Evolutionary conservation across 2,888 invertebrate genomes (phyloP).

Genomic region (Rapana venosa): DNA sequence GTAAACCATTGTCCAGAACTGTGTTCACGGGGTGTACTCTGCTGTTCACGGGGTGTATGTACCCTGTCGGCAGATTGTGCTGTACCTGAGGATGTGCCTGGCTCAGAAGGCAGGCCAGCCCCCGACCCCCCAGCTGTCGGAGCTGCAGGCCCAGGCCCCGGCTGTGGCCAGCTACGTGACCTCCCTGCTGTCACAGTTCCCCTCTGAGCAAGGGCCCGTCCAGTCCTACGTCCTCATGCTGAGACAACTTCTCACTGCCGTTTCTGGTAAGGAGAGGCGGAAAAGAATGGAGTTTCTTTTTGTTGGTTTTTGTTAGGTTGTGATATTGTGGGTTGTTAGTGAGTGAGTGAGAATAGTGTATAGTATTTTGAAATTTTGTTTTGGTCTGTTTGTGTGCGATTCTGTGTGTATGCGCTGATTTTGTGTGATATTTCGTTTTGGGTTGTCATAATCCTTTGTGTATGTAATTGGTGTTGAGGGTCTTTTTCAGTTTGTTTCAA

Average conservation of each 20-base stretch:
- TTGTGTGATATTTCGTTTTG: no score
- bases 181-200: constrained; percentile 84
- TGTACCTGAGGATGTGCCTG: constrained; percentile 89
- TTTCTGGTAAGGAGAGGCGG: constrained; percentile 80
- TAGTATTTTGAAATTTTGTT: no score
- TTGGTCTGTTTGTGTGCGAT: no score
- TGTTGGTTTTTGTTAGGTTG: background rate
- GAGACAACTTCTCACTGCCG: constrained; percentile 80
- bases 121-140: constrained; percentile 58
- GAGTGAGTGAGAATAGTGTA: background rate
- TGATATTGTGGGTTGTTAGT: background rate
- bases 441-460: no score
- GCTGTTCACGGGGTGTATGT: no score
- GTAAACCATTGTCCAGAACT: no score
- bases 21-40: no score
- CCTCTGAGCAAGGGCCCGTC: constrained; percentile 75
- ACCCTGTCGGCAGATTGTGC: constrained; percentile 79
- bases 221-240: constrained; percentile 72
- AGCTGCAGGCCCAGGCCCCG: constrained; percentile 73
- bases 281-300: background rate
- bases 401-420: no score
- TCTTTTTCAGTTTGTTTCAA: no score
- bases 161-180: constrained; percentile 72
- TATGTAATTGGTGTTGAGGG: no score
- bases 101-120: constrained; percentile 82